Evolutionary conservation across 1,140 invertebrate species (phyloP).

Genomic region (Globodera ellingtonae): DNA sequence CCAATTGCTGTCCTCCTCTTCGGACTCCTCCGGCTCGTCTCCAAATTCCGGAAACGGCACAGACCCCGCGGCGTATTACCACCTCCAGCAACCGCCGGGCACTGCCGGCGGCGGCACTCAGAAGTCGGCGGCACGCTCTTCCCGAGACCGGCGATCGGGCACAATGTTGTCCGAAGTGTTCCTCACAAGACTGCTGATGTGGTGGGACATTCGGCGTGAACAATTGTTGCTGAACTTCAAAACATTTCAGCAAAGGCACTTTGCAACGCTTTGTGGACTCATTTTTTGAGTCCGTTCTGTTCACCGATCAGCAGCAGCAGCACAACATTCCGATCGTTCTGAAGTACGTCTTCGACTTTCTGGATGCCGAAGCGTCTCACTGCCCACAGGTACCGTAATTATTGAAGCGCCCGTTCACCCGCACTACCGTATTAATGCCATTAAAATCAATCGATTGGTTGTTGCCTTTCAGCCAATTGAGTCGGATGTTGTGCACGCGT

Average conservation of each 20-base stretch:
- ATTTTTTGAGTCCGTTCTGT: conserved; percentile 70
- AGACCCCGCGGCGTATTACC: not conserved
- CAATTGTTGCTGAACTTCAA: not conserved
- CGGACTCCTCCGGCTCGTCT: conserved; percentile 23
- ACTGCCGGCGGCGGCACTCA: not conserved
- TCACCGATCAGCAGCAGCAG: conserved; percentile 19
- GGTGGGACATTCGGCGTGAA: conserved; percentile 69
- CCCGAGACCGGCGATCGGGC: not conserved
- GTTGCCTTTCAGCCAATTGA: conserved; percentile 72
- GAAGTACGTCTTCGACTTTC: conserved; percentile 91
- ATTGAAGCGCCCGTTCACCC: not conserved
- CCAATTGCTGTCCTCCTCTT: conserved; percentile 75
- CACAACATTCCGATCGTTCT: conserved; percentile 83
- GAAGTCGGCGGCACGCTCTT: not conserved
- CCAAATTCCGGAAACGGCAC: not conserved
- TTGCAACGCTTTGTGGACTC: conserved; percentile 95
- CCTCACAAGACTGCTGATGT: conserved; percentile 84
- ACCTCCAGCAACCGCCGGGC: not conserved
- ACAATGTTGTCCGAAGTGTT: conserved; percentile 85
- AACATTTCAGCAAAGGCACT: conserved; percentile 72
- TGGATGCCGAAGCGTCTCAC: conserved; percentile 83
- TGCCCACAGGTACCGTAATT: conserved; percentile 54
- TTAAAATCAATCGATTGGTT: conserved; percentile 62
- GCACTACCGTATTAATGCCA: not conserved
- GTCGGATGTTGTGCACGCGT: conserved; percentile 87